Percentiles rank a stretch among this genome's conserved stretches.
These are phyloP conservation scores for Parambassis ranga DNA, from an alignment of 2,797 vertebrate species.

Conservation along the genomic window DNA sequence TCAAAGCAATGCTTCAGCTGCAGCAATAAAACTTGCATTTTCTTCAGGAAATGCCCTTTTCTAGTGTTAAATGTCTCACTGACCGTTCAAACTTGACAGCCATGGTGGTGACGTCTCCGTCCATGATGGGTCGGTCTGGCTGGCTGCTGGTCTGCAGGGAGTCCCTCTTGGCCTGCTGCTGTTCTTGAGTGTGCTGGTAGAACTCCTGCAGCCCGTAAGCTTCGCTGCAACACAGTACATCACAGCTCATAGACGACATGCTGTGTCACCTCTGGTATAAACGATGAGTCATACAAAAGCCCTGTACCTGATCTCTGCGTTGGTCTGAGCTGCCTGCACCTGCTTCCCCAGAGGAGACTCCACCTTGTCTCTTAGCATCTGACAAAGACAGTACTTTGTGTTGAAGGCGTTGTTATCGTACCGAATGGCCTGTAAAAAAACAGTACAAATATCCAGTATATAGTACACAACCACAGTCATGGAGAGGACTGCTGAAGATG, in stretches of 20 bases:
- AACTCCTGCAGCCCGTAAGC: conserved; percentile 85
- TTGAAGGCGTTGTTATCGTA: conserved; percentile 97
- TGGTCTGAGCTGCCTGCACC: conserved; percentile 90
- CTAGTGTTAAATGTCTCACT: not conserved
- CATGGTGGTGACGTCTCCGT: conserved; percentile 86
- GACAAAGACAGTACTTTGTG: conserved; percentile 97
- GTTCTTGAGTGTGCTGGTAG: conserved; percentile 77
- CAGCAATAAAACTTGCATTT: too few relatives aligned
- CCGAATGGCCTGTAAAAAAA: conserved; percentile 82
- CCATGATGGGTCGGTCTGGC: conserved; percentile 67
- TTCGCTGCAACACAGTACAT: conserved; percentile 76
- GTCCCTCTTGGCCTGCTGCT: conserved; percentile 72
- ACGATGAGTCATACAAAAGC: not conserved
- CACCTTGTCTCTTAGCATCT: conserved; percentile 93
- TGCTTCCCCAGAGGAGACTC: conserved; percentile 90
- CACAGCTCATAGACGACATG: not conserved
- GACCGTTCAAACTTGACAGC: conserved; percentile 91
- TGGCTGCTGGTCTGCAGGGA: conserved; percentile 61
- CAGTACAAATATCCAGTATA: not conserved
- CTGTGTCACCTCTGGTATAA: not conserved
- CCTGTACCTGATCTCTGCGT: conserved; percentile 87
- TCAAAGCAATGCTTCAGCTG: too few relatives aligned
- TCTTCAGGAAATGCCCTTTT: too few relatives aligned
- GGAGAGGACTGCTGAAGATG: too few relatives aligned
- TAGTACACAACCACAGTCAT: too few relatives aligned